These are phyloP conservation scores for Agrotis segetum DNA, from an alignment of 2,888 invertebrate species.

Conservation along the genomic window DNA sequence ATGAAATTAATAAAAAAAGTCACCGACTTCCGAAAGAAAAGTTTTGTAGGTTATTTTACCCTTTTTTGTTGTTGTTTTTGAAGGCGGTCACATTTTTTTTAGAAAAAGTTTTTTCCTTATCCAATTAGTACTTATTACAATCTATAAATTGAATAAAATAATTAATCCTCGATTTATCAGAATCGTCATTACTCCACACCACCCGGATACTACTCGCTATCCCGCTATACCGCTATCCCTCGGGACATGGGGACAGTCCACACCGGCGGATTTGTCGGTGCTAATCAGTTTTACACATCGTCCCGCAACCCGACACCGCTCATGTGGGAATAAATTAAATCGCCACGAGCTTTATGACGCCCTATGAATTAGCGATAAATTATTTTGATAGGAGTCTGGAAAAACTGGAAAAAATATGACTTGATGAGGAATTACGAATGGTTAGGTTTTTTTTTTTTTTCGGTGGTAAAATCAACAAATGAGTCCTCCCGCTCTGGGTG, in stretches of 20 bases:
- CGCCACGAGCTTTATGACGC: slow-evolving; percentile 58
- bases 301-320: slow-evolving; percentile 75
- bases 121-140: not conserved
- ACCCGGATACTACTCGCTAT: slow-evolving; percentile 8
- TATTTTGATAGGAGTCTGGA: slow-evolving; percentile 24
- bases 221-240: slow-evolving; percentile 44
- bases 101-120: no score
- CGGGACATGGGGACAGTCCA: slow-evolving; percentile 38
- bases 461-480: no score
- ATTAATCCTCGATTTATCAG: slow-evolving; percentile 1
- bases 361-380: slow-evolving; percentile 44
- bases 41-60: no score
- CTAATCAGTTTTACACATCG: slow-evolving; percentile 69
- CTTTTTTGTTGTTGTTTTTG: no score
- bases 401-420: not conserved
- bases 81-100: no score
- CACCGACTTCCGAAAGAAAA: no score
- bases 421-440: no score
- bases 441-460: no score
- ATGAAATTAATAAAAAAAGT: no score
- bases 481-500: no score
- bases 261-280: slow-evolving; percentile 70
- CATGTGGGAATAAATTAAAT: slow-evolving; percentile 71
- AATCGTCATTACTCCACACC: slow-evolving; percentile 1
- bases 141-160: slow-evolving; percentile 11